Percentiles rank a stretch among this genome's conserved stretches.
phyloP scores from a whole-genome alignment of 2,888 invertebrate species.

The Andrena camellia region DNA sequence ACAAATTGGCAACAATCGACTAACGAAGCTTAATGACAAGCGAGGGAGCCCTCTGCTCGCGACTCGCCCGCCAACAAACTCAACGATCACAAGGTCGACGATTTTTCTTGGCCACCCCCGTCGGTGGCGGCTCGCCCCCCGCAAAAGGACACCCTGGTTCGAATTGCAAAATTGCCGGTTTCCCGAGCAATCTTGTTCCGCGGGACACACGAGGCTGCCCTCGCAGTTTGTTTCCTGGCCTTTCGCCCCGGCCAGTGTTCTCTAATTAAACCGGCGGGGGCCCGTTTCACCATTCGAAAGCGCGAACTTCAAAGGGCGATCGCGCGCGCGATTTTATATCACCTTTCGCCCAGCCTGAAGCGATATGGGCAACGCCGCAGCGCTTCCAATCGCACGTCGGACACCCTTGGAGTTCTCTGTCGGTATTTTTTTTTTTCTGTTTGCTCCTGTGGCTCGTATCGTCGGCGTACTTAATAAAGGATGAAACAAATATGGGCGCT shows the following conservation, averaged over 20 bases:
- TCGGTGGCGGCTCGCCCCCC: not conserved
- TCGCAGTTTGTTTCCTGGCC: constrained; percentile 64
- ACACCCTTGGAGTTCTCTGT: constrained; percentile 1
- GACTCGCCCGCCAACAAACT: not conserved
- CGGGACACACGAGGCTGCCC: not conserved
- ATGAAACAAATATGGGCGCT: constrained; percentile 18
- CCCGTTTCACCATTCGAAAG: constrained; percentile 65
- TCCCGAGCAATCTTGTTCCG: constrained; percentile 40
- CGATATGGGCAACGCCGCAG: not conserved
- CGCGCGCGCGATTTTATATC: constrained; percentile 53
- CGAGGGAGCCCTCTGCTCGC: not conserved
- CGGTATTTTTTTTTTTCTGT: not conserved
- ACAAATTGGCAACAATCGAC: constrained; percentile 6
- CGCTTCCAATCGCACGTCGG: not conserved
- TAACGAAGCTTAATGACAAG: constrained; percentile 45
- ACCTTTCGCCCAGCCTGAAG: constrained; percentile 12
- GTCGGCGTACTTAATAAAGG: constrained; percentile 22
- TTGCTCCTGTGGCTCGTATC: not conserved
- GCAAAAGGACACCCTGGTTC: constrained; percentile 37
- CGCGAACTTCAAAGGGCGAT: constrained; percentile 61
- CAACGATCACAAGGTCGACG: constrained; percentile 32
- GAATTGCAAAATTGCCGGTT: constrained; percentile 65
- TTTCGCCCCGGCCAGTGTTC: constrained; percentile 44
- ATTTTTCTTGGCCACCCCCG: constrained; percentile 41
- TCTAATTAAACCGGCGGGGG: constrained; percentile 68